phyloP scores from a whole-genome alignment of 2,888 invertebrate genomes.

The Netelia virgata region DNA sequence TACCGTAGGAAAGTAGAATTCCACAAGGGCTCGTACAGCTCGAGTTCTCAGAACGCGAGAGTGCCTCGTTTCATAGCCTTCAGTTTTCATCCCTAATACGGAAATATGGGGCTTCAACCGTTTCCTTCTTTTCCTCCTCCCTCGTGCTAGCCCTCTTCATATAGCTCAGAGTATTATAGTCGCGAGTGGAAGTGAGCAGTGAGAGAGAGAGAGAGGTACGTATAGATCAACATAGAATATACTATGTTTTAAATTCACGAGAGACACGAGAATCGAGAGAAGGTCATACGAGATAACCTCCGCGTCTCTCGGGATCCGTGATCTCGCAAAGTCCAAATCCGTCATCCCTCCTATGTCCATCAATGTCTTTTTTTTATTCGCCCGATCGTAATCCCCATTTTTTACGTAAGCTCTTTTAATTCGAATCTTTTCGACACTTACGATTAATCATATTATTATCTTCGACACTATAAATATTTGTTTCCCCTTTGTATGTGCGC shows the following conservation, averaged over 20 bases:
- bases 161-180: conserved; percentile 56
- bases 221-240: neutral
- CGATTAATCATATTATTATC: too few relatives aligned
- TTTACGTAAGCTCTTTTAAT: too few relatives aligned
- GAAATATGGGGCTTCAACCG: conserved; percentile 53
- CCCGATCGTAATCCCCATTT: too few relatives aligned
- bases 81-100: conserved; percentile 62
- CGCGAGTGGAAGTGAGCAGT: neutral
- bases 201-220: neutral
- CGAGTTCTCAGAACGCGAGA: conserved; percentile 26
- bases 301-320: neutral
- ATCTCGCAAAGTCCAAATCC: neutral
- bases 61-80: conserved; percentile 27
- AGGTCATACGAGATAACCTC: conserved; percentile 29
- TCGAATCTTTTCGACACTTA: too few relatives aligned
- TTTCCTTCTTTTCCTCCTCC: neutral
- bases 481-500: too few relatives aligned
- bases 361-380: too few relatives aligned
- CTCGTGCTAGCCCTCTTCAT: conserved; percentile 23
- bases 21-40: conserved; percentile 3
- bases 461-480: too few relatives aligned
- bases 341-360: neutral
- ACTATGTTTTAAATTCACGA: neutral
- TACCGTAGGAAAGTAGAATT: conserved; percentile 5
- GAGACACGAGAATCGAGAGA: conserved; percentile 33